These are phyloP conservation scores for Gambelia wislizenii DNA, from an alignment of 2,797 vertebrate genomes.

Conservation along the genomic window DNA sequence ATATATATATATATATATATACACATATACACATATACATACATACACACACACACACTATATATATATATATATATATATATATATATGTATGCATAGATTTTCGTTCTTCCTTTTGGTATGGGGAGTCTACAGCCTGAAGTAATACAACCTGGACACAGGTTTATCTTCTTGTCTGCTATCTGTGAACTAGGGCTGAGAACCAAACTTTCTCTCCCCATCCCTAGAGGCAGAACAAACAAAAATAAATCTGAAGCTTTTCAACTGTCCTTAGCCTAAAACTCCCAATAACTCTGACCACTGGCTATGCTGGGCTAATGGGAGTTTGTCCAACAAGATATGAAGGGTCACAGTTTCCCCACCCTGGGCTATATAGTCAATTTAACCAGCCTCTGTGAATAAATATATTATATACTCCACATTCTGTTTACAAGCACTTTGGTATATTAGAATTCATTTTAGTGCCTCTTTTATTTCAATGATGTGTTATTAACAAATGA, in stretches of 20 bases:
- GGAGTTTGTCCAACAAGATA: background rate
- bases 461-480: background rate
- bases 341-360: background rate
- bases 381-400: background rate
- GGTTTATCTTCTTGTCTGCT: background rate
- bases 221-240: background rate
- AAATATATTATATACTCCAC: background rate
- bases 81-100: background rate
- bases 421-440: background rate
- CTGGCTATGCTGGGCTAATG: background rate
- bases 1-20: too few relatives aligned
- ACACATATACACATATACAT: too few relatives aligned
- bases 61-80: too few relatives aligned
- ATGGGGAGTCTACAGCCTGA: background rate
- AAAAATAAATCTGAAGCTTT: background rate
- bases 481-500: slow-evolving; percentile 1
- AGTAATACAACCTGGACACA: background rate
- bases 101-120: background rate
- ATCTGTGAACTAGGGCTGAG: background rate
- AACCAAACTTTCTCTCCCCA: background rate
- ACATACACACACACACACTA: too few relatives aligned
- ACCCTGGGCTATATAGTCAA: background rate
- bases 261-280: background rate
- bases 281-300: background rate
- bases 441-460: background rate